Percentiles rank a stretch among this genome's conserved stretches.
Evolutionary conservation across 1,140 invertebrate species (phyloP).

Genomic region (Sipha flava): DNA sequence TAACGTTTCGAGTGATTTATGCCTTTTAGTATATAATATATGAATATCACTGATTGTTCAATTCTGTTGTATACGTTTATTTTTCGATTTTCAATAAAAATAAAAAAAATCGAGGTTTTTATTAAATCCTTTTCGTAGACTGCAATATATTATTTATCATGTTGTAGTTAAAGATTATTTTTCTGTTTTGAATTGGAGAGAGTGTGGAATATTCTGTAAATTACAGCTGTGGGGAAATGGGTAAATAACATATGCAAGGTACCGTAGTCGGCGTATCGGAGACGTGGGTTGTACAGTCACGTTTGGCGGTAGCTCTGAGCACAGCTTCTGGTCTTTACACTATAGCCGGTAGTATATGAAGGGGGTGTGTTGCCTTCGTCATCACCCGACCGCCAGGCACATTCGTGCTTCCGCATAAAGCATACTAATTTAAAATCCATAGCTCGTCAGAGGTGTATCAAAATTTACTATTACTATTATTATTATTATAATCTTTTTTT

Average conservation of each 20-base stretch:
- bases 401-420: conserved; percentile 27
- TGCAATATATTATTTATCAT: too few species aligned
- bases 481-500: neutral
- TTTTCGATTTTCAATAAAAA: too few species aligned
- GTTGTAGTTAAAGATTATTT: too few species aligned
- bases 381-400: neutral
- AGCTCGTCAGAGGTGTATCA: conserved; percentile 11
- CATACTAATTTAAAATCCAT: conserved; percentile 29
- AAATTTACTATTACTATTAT: conserved; percentile 12
- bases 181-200: neutral
- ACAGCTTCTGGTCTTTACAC: conserved; percentile 7
- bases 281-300: conserved; percentile 18
- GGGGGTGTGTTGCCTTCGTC: neutral
- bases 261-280: neutral
- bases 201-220: neutral
- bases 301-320: neutral
- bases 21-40: too few species aligned
- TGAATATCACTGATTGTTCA: too few species aligned
- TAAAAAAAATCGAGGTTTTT: too few species aligned
- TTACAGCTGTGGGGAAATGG: neutral
- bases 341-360: neutral
- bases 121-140: too few species aligned
- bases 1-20: too few species aligned
- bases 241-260: conserved; percentile 19
- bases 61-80: too few species aligned